Conservation (phyloP, 2,888 invertebrate genomes). For the Cataglyphis albicans region DNA sequence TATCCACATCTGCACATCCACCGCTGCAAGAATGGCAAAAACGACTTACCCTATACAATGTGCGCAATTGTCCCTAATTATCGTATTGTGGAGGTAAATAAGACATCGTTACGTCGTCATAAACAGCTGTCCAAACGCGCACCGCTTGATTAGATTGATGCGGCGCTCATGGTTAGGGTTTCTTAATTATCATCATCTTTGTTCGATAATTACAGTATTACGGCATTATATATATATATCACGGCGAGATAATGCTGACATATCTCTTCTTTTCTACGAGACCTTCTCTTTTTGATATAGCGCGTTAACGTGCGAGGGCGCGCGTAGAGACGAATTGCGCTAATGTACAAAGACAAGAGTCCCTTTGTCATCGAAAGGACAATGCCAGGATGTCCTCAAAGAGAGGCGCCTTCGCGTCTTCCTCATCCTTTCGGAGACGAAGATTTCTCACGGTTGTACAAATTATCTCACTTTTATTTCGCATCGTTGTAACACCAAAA, state of each 20-base stretch:
- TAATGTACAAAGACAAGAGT: slow-evolving; percentile 68
- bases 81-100: slow-evolving; percentile 43
- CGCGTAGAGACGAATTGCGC: slow-evolving; percentile 69
- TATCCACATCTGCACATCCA: neutral
- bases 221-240: slow-evolving; percentile 35
- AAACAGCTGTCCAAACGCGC: slow-evolving; percentile 35
- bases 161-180: slow-evolving; percentile 6
- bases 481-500: slow-evolving; percentile 30
- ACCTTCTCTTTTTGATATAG: slow-evolving; percentile 35
- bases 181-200: slow-evolving; percentile 67
- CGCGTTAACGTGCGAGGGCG: slow-evolving; percentile 60
- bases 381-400: slow-evolving; percentile 59
- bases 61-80: slow-evolving; percentile 51
- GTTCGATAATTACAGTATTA: slow-evolving; percentile 66
- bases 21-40: slow-evolving; percentile 31
- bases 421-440: slow-evolving; percentile 36
- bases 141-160: slow-evolving; percentile 40
- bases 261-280: slow-evolving; percentile 40
- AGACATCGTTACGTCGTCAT: slow-evolving; percentile 50
- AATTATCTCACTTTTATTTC: slow-evolving; percentile 49
- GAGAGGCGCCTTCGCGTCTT: slow-evolving; percentile 20
- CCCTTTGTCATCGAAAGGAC: slow-evolving; percentile 69
- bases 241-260: slow-evolving; percentile 40
- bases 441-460: slow-evolving; percentile 65
- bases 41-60: slow-evolving; percentile 23